Evolutionary conservation across 2,113 vertebrate species (phyloP).

Genomic region (Hippoglossus stenolepis): DNA sequence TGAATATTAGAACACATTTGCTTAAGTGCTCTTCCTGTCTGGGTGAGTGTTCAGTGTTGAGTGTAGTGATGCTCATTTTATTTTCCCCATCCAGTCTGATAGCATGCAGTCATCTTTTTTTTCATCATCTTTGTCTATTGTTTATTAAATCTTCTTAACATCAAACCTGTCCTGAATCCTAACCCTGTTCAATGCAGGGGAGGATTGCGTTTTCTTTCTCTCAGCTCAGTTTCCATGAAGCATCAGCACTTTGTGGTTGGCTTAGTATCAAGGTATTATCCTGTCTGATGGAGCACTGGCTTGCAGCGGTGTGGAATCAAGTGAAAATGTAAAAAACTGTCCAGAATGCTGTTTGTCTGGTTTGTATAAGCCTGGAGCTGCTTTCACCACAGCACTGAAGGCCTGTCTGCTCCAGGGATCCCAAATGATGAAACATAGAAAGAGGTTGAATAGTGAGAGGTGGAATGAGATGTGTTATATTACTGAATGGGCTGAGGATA

Average conservation of each 20-base stretch:
- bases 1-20: background rate
- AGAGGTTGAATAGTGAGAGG: background rate
- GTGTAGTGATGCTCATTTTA: background rate
- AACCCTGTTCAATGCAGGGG: background rate
- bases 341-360: background rate
- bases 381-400: conserved; percentile 3
- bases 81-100: background rate
- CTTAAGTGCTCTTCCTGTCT: background rate
- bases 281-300: background rate
- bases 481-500: background rate
- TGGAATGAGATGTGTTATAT: background rate
- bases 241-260: conserved; percentile 5
- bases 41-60: background rate
- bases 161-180: conserved; percentile 9
- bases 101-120: background rate
- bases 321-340: background rate
- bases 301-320: background rate
- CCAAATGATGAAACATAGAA: background rate
- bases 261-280: background rate
- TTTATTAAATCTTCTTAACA: conserved; percentile 8
- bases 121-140: background rate
- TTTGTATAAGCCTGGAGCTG: background rate
- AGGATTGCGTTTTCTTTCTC: background rate
- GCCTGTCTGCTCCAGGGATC: background rate
- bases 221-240: background rate